Evolutionary conservation across 2,797 vertebrate genomes (phyloP).

Genomic region (Cyprinella venusta): DNA sequence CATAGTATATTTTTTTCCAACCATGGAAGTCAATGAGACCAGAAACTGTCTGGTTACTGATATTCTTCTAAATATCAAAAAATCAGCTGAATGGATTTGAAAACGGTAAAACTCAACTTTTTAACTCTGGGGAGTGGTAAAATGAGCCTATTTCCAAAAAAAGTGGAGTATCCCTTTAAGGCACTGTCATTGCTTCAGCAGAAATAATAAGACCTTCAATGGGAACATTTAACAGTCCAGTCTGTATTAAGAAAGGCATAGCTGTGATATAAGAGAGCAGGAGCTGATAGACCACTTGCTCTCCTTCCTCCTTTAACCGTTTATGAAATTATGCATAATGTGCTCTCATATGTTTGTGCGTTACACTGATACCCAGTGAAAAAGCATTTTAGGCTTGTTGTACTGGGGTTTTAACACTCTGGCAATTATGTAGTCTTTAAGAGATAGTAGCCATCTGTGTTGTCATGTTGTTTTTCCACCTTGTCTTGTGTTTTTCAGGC

Average conservation of each 20-base stretch:
- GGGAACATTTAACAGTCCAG: slow-evolving; percentile 6
- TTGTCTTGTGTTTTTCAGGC: neutral
- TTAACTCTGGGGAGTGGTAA: too few relatives aligned
- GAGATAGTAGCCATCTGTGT: neutral
- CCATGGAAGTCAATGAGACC: too few relatives aligned
- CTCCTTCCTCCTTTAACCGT: slow-evolving; percentile 9
- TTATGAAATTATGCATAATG: slow-evolving; percentile 17
- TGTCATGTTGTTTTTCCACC: neutral
- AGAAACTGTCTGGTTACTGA: too few relatives aligned
- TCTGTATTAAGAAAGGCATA: neutral
- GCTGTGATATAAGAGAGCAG: neutral
- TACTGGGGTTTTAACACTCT: neutral
- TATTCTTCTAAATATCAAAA: too few relatives aligned
- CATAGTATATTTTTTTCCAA: too few relatives aligned
- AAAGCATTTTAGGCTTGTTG: slow-evolving; percentile 21
- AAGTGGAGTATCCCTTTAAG: too few relatives aligned
- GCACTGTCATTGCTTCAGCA: neutral
- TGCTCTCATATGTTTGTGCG: slow-evolving; percentile 6
- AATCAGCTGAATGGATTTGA: too few relatives aligned
- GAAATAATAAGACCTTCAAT: slow-evolving; percentile 14
- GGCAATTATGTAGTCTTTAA: neutral
- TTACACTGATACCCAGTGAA: slow-evolving; percentile 1
- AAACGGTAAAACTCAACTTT: too few relatives aligned
- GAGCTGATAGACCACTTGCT: slow-evolving; percentile 18
- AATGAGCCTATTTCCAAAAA: too few relatives aligned